Evolutionary conservation across 2,888 invertebrate genomes (phyloP), one percentile per base, ranked within the genome.

Genomic region (Cephalotes varians): DNA sequence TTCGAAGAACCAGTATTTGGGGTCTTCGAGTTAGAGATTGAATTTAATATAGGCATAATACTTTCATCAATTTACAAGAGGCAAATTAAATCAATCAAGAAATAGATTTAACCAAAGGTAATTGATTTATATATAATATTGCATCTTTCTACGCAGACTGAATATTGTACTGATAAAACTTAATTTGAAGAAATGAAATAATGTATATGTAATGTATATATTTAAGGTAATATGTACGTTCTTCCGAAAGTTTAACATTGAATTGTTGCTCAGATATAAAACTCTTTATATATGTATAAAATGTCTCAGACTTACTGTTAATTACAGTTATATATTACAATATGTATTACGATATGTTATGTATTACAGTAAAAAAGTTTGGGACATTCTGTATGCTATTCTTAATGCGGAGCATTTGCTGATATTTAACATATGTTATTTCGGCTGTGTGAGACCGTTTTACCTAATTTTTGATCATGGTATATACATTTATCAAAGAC

Each of bases 1-100:
- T 97, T 0, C 95, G 97, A 85, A 96, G 98, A 90, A 98, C 98
- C 0, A 98, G 98, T 34, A 97, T 99, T 93, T 99, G 99, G 99
- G 98, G 97, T 0, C 95, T 98, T 37, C 95, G 98, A 76, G 98
- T 98, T 6, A 95, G 98, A 93, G 98, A 98, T 95, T 98, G 85
- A 92, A 58, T 64, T 51, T 28, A 54, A 15, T 71, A 58, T 31
- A 51, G 51, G 9, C 56, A 28, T 54, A 15, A 10, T n/a, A 9
- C 34, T 73, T n/a, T 62, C 62, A 9, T 79, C 49, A 62, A 74
- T 56, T 56, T 37, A 25, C 21, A 67, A 44, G 65, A 18, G 18
- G 79, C 49, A 82, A 79, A 64, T 9, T 58, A 37, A 25, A 44
- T 25, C 25, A 18, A 18, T 65, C 62, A 12, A 62, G 21, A 1